These are phyloP conservation scores for Urocynchramus pylzowi DNA, from an alignment of 2,113 vertebrate species.

Conservation along the genomic window DNA sequence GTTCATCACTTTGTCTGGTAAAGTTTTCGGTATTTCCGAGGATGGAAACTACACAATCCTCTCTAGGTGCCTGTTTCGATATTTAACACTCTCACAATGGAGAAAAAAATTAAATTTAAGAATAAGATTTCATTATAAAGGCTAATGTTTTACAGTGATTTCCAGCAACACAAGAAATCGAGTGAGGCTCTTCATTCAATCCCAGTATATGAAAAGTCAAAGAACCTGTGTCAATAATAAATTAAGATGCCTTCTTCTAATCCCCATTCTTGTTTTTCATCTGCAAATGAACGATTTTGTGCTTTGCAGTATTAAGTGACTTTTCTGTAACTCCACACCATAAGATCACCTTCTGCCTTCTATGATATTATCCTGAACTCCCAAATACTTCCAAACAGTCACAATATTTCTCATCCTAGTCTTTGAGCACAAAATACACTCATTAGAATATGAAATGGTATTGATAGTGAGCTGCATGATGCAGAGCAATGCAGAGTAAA, in stretches of 20 bases:
- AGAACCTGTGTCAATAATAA: not conserved
- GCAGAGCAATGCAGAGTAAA: accelerated
- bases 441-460: not conserved
- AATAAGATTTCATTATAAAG: not conserved
- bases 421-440: not conserved
- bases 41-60: not conserved
- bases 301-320: not conserved
- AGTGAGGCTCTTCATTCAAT: not conserved
- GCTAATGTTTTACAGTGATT: not conserved
- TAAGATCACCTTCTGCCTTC: not conserved
- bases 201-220: not conserved
- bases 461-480: too few species aligned
- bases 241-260: not conserved
- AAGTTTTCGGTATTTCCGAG: not conserved
- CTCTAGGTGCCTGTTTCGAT: not conserved
- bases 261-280: not conserved
- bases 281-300: not conserved
- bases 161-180: not conserved
- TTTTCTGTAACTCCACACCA: not conserved
- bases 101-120: not conserved
- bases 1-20: not conserved
- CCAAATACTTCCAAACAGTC: not conserved
- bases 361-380: not conserved
- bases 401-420: not conserved
- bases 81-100: not conserved